Base-by-base conservation (phyloP, 2,113 vertebrate genomes). In the Vulpes ferrilata region DNA sequence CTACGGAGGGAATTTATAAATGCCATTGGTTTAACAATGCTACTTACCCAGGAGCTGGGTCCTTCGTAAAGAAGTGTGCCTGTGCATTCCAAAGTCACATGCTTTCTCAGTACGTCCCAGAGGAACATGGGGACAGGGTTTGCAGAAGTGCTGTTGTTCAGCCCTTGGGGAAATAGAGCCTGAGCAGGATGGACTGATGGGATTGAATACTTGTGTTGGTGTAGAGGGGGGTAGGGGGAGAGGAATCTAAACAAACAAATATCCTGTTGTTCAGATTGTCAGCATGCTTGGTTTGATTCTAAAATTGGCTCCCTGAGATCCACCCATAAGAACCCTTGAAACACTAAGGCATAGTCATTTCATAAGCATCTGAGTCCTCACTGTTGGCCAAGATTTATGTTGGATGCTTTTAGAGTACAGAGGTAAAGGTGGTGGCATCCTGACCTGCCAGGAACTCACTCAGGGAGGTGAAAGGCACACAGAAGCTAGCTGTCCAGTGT, bases 41-140 rank as follows among this genome's bases (percentile, higher is more conserved):
- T 85, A 6, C 92, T 93, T 92, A 57, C 15, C 20, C 25, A 71
- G 81, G 73, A 90, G 79, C 83, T 95, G 16, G 60, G 38, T 79
- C 95, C n/a, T 88, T 83, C n/a, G 7, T 90, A 51, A 95, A 74
- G 76, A 55, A 51, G 65, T 65, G 57, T 82, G 11, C 30, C n/a
- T 17, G 1, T 87, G 38, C 8, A 1, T 76, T 89, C 82, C 57
- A 17, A 80, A 76, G 88, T 79, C 9, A 2, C 38, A 3, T n/a
- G 7, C 22, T 35, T 79, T 88, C 87, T 19, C 10, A 19, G 53
- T 53, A 32, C 53, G 76, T 13, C 80, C 69, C 55, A 22, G 32
- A 43, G 79, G 62, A 76, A 20, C 2, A 15, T 22, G 20, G 76
- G 85, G 71, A 15, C 30, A 25, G 76, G 85, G 78, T 74, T 88